These are phyloP conservation scores for Adelosebastes latens DNA, from an alignment of 2,797 vertebrate species.

Conservation along the genomic window DNA sequence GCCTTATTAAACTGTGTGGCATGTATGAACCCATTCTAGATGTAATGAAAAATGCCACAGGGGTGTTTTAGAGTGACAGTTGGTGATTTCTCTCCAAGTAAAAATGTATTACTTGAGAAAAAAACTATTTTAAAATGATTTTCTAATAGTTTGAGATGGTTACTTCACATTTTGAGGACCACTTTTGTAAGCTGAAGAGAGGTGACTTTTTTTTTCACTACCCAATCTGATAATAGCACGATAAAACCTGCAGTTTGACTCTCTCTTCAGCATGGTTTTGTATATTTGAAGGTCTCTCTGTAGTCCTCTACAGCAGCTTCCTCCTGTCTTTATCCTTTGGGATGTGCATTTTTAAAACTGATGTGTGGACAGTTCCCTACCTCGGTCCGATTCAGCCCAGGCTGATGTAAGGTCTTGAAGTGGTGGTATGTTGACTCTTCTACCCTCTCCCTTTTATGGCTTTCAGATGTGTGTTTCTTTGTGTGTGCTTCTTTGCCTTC, in stretches of 20 bases:
- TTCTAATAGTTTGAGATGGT: background rate
- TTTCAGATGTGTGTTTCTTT: slow-evolving; percentile 65
- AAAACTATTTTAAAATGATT: background rate
- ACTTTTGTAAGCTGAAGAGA: background rate
- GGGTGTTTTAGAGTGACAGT: background rate
- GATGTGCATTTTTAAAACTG: background rate
- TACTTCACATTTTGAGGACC: background rate
- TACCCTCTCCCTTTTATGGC: slow-evolving; percentile 49
- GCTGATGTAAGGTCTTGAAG: slow-evolving; percentile 40
- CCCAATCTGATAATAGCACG: background rate
- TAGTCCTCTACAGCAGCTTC: background rate
- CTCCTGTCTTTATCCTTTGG: background rate
- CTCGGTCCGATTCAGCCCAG: background rate
- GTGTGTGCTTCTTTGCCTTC: slow-evolving; percentile 36
- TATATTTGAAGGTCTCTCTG: background rate
- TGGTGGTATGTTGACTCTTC: slow-evolving; percentile 26
- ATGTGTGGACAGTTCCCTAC: slow-evolving; percentile 4
- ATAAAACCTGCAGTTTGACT: background rate
- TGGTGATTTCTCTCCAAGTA: background rate
- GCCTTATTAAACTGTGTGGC: background rate
- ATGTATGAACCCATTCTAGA: background rate
- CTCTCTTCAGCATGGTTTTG: background rate
- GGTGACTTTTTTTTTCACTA: background rate
- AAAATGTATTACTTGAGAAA: background rate
- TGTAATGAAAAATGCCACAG: background rate